These are phyloP conservation scores for Drosophila parvula DNA, from an alignment of 1,140 invertebrate genomes.

Conservation along the genomic window DNA sequence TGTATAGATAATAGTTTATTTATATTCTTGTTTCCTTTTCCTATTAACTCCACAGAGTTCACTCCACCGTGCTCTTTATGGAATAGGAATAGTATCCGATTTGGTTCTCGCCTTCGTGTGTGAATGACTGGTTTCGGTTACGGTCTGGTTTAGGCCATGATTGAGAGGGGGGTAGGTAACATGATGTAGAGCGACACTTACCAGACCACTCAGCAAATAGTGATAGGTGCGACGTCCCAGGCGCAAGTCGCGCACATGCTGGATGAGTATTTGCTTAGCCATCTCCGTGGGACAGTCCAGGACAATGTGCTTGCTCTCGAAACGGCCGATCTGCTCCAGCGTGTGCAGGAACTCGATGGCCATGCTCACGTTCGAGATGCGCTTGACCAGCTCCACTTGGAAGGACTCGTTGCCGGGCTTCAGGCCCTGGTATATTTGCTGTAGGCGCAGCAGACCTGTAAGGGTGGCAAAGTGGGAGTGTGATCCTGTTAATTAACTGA, in stretches of 20 bases:
- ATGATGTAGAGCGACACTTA: conserved; percentile 86
- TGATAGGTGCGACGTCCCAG: conserved; percentile 95
- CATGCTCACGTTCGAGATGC: conserved; percentile 90
- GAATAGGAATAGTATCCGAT: background rate
- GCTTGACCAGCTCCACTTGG: conserved; percentile 92
- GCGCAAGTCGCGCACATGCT: conserved; percentile 93
- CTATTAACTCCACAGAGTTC: background rate
- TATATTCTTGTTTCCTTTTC: background rate
- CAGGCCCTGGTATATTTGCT: conserved; percentile 94
- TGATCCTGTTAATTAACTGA: conserved; percentile 68
- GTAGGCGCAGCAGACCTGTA: conserved; percentile 93
- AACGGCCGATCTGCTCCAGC: conserved; percentile 91
- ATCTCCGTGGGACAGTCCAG: conserved; percentile 94
- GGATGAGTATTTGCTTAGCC: conserved; percentile 94
- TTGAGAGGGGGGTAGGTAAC: background rate
- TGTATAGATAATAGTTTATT: too few species aligned
- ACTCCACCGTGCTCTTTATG: background rate
- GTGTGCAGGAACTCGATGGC: conserved; percentile 91
- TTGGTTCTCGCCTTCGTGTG: background rate
- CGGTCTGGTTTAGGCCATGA: background rate
- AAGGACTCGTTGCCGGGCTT: conserved; percentile 91
- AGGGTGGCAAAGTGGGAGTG: conserved; percentile 9
- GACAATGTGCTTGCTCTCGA: conserved; percentile 94
- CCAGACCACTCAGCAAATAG: conserved; percentile 94
- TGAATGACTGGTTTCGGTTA: background rate